phyloP scores from a whole-genome alignment of 2,113 vertebrate genomes.

The Sisor rabdophorus region DNA sequence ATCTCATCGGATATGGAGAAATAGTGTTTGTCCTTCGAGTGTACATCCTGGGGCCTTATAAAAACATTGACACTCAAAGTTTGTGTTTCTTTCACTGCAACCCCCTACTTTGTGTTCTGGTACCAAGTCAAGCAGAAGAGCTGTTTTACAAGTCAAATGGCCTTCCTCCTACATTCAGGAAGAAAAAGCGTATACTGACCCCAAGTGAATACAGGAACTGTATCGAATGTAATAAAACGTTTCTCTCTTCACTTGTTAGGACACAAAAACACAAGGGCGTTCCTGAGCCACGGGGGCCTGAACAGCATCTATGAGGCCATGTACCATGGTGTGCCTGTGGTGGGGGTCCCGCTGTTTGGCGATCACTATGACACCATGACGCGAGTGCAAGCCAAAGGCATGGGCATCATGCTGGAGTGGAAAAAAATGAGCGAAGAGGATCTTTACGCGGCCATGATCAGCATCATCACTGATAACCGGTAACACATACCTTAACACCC shows the following conservation, averaged over 20 bases:
- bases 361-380: slow-evolving; percentile 99
- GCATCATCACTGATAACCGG: slow-evolving; percentile 85
- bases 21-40: neutral
- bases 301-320: slow-evolving; percentile 99
- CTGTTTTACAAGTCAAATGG: slow-evolving; percentile 12
- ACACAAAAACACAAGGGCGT: slow-evolving; percentile 85
- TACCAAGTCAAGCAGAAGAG: no score
- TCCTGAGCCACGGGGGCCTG: slow-evolving; percentile 92
- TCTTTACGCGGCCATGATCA: slow-evolving; percentile 78
- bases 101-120: no score
- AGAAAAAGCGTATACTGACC: neutral
- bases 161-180: neutral
- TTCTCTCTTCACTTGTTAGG: slow-evolving; percentile 64
- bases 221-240: neutral
- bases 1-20: neutral
- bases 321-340: slow-evolving; percentile 95
- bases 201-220: neutral
- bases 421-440: slow-evolving; percentile 83
- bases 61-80: neutral
- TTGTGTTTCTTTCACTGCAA: neutral
- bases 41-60: neutral
- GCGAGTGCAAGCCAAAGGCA: slow-evolving; percentile 93
- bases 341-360: slow-evolving; percentile 94
- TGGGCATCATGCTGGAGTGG: slow-evolving; percentile 95
- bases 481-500: slow-evolving; percentile 53